phyloP scores from a whole-genome alignment of 2,888 invertebrate species.

The Exocentrus adspersus region DNA sequence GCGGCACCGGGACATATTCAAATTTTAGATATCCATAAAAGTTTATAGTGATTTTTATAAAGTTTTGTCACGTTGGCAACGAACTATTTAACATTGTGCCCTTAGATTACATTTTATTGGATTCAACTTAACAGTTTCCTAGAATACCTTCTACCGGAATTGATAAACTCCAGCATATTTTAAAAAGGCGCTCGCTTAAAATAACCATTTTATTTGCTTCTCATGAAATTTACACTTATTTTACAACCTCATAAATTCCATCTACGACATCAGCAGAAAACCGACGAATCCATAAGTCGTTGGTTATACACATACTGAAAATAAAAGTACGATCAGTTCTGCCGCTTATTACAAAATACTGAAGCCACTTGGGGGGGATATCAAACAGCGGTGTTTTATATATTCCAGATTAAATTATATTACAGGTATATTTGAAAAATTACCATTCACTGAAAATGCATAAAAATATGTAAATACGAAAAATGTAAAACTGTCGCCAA shows the following conservation, averaged over 20 bases:
- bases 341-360: neutral
- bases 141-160: constrained; percentile 18
- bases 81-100: constrained; percentile 24
- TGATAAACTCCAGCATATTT: constrained; percentile 25
- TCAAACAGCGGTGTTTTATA: neutral
- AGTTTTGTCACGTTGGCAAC: constrained; percentile 24
- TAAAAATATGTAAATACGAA: too few relatives aligned
- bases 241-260: constrained; percentile 34
- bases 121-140: constrained; percentile 15
- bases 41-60: constrained; percentile 22
- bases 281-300: constrained; percentile 18
- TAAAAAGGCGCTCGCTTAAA: constrained; percentile 13
- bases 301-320: constrained; percentile 6
- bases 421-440: too few relatives aligned
- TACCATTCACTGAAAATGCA: too few relatives aligned
- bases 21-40: constrained; percentile 26
- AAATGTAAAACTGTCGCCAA: too few relatives aligned
- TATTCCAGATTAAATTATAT: neutral
- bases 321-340: neutral
- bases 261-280: constrained; percentile 25
- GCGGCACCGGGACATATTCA: constrained; percentile 19
- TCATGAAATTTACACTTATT: constrained; percentile 37
- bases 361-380: neutral
- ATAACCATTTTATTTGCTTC: constrained; percentile 27
- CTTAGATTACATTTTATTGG: constrained; percentile 25